Evolutionary conservation across 2,888 invertebrate genomes (phyloP), one percentile per base, ranked within the genome.

Genomic region (Thyatira batis): DNA sequence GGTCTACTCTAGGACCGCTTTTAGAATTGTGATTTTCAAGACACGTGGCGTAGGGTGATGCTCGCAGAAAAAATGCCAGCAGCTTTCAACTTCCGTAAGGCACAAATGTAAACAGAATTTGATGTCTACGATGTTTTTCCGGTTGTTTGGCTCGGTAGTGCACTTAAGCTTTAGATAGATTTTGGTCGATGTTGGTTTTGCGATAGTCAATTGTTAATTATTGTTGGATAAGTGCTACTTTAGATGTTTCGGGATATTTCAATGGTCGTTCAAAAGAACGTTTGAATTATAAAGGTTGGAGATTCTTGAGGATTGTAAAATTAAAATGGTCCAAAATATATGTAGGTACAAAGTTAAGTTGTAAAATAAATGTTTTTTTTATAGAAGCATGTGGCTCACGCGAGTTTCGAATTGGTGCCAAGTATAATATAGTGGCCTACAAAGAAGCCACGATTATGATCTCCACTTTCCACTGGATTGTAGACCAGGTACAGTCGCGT

Each of bases 41-140:
- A 85, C 91, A 91, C 91, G 91, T 92, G 91, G 85, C 87, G 73
- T 69, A 76, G 85, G 87, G 87, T 79, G 79, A 8, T 69, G 72
- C 75, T 78, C 61, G 81, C 87, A 89, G 87, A 88, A 89, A 91
- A 91, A 90, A 84, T 77, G n/a, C 74, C 70, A 78, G 79, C 90
- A 89, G 82, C 82, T 84, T 80, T 80, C 82, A 73, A 85, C 88
- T 89, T 89, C 91, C 89, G 88, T 80, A 82, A 76, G 82, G 83
- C 79, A 82, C 86, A 85, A 87, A 89, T 82, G 84, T 84, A 89
- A 89, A 88, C 86, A 87, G 82, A 85, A 87, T 89, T 85, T 85
- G 85, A 86, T 81, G 74, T 85, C 81, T 84, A 88, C 89, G 81
- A 90, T 90, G 89, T 89, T 90, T 87, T 91, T 91, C 91, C 90